Evolutionary conservation across 2,888 invertebrate genomes (phyloP), one percentile per base, ranked within the genome.

Genomic region (Lepidochitona cinerea): DNA sequence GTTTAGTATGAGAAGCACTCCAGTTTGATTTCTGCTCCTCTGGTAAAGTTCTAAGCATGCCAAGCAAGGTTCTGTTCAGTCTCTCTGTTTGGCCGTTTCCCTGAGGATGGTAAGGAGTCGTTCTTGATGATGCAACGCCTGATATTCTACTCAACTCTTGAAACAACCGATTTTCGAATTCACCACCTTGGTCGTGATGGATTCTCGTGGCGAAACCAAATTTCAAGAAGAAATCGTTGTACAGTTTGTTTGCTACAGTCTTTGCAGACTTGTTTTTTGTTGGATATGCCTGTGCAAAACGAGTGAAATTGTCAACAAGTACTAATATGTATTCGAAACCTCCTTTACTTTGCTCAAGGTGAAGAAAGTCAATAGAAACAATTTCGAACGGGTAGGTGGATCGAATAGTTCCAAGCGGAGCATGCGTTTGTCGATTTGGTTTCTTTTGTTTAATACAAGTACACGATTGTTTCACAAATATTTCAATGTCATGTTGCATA

Each of bases 401-500:
- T 33, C 5, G 9, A 29, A 37, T 41, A 41, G 18, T 68, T 18
- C 29, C 35, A 23, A 68, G 37, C 32, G 68, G 68, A 18, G 49
- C 52, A 29, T 49, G 18, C 23, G 26, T n/a, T n/a, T 29, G 68
- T 29, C 37, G 18, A 18, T 37, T 41, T 49, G 68, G 68, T 29
- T n/a, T 12, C 29, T 68, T 68, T 18, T 49, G 49, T 32, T 68
- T 68, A 23, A 68, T n/a, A 37, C 68, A 68, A 1, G 9, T 23
- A 68, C 68, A 68, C 49, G 29, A 18, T 33, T 49, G n/a, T 41
- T 3, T 68, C 9, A 68, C 68, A 68, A 41, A 68, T 14, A 23
- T 49, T 23, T 23, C 52, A 29, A 68, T 49, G 36, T 41, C 68
- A 18, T n/a, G 18, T 18, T 68, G 26, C 41, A 71, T 70, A 12